Conservation (phyloP, 2,797 vertebrate species). For the Phaenicophaeus curvirostris region DNA sequence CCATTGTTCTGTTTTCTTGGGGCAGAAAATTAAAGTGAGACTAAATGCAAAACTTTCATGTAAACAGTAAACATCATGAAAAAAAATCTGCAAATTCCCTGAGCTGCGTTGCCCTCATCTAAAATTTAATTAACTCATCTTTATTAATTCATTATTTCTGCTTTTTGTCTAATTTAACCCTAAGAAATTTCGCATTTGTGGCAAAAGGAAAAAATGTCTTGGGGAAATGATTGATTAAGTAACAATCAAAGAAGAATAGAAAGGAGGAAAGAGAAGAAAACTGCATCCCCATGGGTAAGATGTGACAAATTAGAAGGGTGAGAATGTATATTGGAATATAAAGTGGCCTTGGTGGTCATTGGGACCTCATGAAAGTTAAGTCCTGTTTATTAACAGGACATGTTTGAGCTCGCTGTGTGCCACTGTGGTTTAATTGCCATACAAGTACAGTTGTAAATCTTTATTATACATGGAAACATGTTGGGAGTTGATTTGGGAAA, state of each 20-base stretch:
- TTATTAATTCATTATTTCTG: not conserved
- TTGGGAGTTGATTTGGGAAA: not conserved
- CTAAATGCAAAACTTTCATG: not conserved
- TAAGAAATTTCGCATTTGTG: not conserved
- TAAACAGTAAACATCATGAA: not conserved
- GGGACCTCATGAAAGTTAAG: not conserved
- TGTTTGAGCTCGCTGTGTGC: not conserved
- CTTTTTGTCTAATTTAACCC: not conserved
- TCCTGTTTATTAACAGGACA: not conserved
- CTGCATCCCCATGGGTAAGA: not conserved
- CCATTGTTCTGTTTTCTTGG: not conserved
- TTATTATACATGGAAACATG: not conserved
- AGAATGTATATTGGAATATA: not conserved
- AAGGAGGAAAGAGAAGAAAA: not conserved
- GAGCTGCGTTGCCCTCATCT: not conserved
- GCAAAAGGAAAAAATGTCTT: not conserved
- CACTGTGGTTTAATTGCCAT: not conserved
- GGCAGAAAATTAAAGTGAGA: not conserved
- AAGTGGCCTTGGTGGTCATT: not conserved
- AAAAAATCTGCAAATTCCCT: not conserved
- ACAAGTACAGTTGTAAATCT: not conserved
- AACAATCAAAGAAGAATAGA: not conserved
- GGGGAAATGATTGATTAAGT: not conserved
- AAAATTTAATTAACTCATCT: not conserved
- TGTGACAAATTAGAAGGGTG: not conserved